Percentiles rank a stretch among this genome's conserved stretches.
These are phyloP conservation scores for Protobothrops flavoviridis DNA, from an alignment of 2,113 vertebrate genomes.

Conservation along the genomic window DNA sequence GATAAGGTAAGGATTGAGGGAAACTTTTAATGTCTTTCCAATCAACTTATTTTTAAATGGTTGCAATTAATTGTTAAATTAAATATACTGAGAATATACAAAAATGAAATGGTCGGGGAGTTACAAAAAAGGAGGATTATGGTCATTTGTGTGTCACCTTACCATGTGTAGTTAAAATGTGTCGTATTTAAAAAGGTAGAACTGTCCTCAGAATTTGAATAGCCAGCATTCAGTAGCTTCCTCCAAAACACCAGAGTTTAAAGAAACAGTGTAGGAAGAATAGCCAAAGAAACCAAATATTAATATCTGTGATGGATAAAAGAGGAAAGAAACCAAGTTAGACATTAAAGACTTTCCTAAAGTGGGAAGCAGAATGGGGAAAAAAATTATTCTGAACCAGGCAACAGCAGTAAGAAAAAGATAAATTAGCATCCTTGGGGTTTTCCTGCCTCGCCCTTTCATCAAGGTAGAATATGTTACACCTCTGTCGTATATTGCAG, in stretches of 20 bases:
- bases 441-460: too few relatives aligned
- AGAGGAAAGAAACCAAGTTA: too few relatives aligned
- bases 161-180: neutral
- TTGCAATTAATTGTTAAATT: neutral
- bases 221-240: neutral
- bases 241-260: too few relatives aligned
- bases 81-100: too few relatives aligned
- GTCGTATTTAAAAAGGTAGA: neutral
- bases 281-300: too few relatives aligned
- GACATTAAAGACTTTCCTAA: too few relatives aligned
- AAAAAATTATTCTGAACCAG: too few relatives aligned
- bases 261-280: too few relatives aligned
- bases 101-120: neutral
- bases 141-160: neutral
- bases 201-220: neutral
- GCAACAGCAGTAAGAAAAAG: neutral
- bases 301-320: too few relatives aligned
- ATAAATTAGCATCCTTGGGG: neutral
- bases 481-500: neutral
- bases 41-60: too few relatives aligned
- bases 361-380: neutral
- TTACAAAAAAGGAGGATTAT: neutral
- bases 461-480: too few relatives aligned
- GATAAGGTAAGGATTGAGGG: too few relatives aligned
- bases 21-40: fast-evolving